These are phyloP conservation scores for Pogonomyrmex californicus DNA, from an alignment of 1,140 invertebrate species.

Conservation along the genomic window DNA sequence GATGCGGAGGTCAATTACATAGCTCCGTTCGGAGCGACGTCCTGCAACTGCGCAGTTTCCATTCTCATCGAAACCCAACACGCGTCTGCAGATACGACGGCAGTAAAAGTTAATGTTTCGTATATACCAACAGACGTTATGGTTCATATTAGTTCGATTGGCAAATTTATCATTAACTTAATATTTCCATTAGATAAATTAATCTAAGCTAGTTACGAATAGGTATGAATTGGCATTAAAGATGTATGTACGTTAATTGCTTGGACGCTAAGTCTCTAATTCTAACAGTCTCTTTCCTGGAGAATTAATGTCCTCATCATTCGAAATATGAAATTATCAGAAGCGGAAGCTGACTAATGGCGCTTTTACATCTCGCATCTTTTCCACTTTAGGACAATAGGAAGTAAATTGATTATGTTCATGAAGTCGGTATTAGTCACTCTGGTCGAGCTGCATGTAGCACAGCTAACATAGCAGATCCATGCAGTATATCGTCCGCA, in stretches of 20 bases:
- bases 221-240: neutral
- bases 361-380: neutral
- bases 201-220: neutral
- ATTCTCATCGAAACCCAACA: neutral
- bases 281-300: neutral
- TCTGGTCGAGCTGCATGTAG: neutral
- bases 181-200: neutral
- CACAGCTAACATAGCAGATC: slow-evolving; percentile 29
- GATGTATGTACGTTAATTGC: neutral
- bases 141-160: neutral
- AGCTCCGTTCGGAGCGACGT: slow-evolving; percentile 18
- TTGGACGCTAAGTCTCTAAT: neutral
- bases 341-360: neutral
- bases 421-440: neutral
- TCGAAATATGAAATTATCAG: neutral
- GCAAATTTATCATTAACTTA: neutral
- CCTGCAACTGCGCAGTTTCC: slow-evolving; percentile 25
- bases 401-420: neutral
- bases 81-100: neutral
- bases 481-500: slow-evolving; percentile 71
- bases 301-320: neutral
- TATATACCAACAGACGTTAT: neutral
- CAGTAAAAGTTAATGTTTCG: slow-evolving; percentile 35
- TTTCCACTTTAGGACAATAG: neutral
- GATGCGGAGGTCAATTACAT: slow-evolving; percentile 35